These are phyloP conservation scores for Crotalus horridus DNA, from an alignment of 2,113 vertebrate genomes.

Conservation along the genomic window DNA sequence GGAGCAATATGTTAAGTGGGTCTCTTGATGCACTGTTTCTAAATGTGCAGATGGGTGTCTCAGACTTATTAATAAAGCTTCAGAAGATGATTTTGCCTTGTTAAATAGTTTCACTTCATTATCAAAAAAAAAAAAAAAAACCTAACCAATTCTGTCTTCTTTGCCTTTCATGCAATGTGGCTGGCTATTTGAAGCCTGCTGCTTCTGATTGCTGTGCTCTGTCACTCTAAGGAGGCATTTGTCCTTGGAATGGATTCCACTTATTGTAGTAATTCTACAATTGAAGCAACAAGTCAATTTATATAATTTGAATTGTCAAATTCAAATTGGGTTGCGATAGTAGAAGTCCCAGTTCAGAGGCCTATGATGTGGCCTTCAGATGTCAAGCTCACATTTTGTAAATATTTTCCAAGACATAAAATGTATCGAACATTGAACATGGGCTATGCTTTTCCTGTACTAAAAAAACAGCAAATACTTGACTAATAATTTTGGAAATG, in stretches of 20 bases:
- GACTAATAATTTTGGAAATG: not conserved
- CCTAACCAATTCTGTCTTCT: not conserved
- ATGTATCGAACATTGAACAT: not conserved
- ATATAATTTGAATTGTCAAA: slow-evolving; percentile 16
- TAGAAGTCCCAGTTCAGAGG: not conserved
- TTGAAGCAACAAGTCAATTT: slow-evolving; percentile 27
- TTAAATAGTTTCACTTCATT: not conserved
- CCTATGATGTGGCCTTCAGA: not conserved
- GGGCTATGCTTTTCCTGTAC: not conserved
- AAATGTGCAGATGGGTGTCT: slow-evolving; percentile 19
- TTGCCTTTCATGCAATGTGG: not conserved
- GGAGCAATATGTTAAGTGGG: slow-evolving; percentile 4
- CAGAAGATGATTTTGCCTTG: slow-evolving; percentile 17
- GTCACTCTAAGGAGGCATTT: slow-evolving; percentile 15
- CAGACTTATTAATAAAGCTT: slow-evolving; percentile 2
- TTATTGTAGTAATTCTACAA: not conserved
- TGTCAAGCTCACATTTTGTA: not conserved
- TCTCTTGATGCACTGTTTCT: not conserved
- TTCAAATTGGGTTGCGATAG: not conserved
- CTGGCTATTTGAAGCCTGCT: slow-evolving; percentile 20
- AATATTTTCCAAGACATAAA: not conserved
- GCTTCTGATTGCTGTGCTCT: not conserved
- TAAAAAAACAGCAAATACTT: not conserved
- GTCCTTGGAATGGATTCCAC: slow-evolving; percentile 15
- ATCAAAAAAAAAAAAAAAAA: not conserved